Evolutionary conservation across 2,113 vertebrate species (phyloP).

Genomic region (Urocolius indicus): DNA sequence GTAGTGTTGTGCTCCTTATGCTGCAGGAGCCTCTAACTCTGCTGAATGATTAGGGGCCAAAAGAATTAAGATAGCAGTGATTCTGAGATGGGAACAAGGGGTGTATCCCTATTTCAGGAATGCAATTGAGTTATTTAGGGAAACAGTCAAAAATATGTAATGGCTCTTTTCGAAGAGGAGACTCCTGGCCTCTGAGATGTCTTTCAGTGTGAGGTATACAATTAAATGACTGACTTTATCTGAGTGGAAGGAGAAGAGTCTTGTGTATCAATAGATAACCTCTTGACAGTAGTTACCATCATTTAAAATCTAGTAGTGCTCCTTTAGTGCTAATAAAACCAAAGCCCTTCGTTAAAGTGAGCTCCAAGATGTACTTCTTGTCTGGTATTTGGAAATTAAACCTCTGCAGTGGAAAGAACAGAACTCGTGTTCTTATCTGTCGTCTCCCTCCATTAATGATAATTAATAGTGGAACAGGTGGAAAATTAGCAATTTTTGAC

Average conservation of each 20-base stretch:
- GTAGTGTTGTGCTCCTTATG: background rate
- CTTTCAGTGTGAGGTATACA: background rate
- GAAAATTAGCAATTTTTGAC: background rate
- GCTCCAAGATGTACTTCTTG: background rate
- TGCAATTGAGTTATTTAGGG: background rate
- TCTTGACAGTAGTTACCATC: background rate
- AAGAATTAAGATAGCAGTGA: background rate
- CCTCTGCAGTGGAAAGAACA: background rate
- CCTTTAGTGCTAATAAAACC: background rate
- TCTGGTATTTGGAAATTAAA: background rate
- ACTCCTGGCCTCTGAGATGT: background rate
- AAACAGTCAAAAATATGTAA: background rate
- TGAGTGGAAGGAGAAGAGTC: background rate
- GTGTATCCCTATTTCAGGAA: background rate
- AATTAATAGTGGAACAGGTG: background rate
- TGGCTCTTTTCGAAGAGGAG: background rate
- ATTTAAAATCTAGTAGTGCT: background rate
- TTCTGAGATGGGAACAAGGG: background rate
- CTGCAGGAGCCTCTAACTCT: background rate
- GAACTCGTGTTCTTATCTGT: background rate
- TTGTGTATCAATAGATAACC: background rate
- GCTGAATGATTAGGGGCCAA: background rate
- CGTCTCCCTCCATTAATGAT: background rate
- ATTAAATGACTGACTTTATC: background rate
- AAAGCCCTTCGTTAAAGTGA: background rate